Conservation (phyloP, 1,140 invertebrate genomes). For the Plodia interpunctella region DNA sequence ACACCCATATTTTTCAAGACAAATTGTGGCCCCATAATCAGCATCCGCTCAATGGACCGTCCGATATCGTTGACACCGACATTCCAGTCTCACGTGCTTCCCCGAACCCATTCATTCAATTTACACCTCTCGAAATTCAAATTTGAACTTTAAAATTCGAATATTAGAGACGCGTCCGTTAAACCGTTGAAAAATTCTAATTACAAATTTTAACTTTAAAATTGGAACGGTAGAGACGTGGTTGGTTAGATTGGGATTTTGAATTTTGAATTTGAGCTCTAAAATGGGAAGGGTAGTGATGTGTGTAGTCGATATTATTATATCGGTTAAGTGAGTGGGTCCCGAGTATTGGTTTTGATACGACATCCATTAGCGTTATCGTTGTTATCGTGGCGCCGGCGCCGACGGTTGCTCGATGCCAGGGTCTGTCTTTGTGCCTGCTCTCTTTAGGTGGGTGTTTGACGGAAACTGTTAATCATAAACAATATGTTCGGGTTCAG, state of each 20-base stretch:
- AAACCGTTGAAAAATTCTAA: neutral
- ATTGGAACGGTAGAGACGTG: neutral
- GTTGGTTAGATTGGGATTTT: conserved; percentile 30
- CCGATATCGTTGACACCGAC: conserved; percentile 48
- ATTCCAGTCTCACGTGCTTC: conserved; percentile 64
- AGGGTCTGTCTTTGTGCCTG: conserved; percentile 37
- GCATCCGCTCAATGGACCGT: conserved; percentile 38
- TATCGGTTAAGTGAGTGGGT: conserved; percentile 29
- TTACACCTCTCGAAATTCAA: conserved; percentile 23
- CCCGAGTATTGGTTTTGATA: conserved; percentile 54
- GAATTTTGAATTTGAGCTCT: conserved; percentile 21
- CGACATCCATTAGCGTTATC: conserved; percentile 69
- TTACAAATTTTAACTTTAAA: neutral
- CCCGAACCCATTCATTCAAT: conserved; percentile 65
- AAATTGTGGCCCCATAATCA: conserved; percentile 10
- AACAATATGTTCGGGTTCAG: neutral
- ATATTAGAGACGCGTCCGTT: neutral
- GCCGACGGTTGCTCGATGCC: conserved; percentile 46
- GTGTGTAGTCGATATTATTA: conserved; percentile 16
- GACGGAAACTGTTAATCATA: conserved; percentile 7
- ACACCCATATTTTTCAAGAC: conserved; percentile 1
- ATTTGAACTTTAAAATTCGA: conserved; percentile 7
- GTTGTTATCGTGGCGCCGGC: conserved; percentile 66
- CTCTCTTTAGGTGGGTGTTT: conserved; percentile 24
- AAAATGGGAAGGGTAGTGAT: conserved; percentile 19